phyloP scores from a whole-genome alignment of 2,113 vertebrate genomes.

The Megalops atlanticus region DNA sequence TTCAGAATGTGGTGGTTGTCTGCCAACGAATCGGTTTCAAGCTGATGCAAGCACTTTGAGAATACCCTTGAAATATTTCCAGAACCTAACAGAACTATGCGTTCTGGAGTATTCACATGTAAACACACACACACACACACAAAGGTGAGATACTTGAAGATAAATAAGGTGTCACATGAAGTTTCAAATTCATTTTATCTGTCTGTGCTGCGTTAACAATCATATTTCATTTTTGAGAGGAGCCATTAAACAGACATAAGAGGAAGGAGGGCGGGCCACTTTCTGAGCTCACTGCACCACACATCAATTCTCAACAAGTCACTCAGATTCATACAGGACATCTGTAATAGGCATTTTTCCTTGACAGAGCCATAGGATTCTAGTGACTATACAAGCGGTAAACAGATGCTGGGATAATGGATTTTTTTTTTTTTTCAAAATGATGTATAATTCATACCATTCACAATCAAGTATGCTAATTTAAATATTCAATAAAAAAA shows the following conservation, averaged over 20 bases:
- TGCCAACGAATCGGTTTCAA: not conserved
- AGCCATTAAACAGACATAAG: not conserved
- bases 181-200: not conserved
- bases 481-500: slow-evolving; percentile 33
- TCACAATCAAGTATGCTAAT: slow-evolving; percentile 36
- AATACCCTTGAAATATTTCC: not conserved
- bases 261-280: not conserved
- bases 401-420: not conserved
- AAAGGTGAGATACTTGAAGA: not conserved
- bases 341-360: not conserved
- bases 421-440: not conserved
- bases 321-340: not conserved
- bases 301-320: not conserved
- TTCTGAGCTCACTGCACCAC: not conserved
- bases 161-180: not conserved
- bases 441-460: slow-evolving; percentile 25
- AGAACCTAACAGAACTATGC: not conserved
- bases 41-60: not conserved
- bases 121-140: not conserved
- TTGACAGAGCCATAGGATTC: not conserved
- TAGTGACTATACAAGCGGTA: not conserved
- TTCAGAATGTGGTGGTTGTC: not conserved
- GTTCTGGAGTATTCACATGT: not conserved
- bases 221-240: not conserved
- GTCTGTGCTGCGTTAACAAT: not conserved